Conservation (phyloP, 2,113 vertebrate species). For the Thymallus thymallus region DNA sequence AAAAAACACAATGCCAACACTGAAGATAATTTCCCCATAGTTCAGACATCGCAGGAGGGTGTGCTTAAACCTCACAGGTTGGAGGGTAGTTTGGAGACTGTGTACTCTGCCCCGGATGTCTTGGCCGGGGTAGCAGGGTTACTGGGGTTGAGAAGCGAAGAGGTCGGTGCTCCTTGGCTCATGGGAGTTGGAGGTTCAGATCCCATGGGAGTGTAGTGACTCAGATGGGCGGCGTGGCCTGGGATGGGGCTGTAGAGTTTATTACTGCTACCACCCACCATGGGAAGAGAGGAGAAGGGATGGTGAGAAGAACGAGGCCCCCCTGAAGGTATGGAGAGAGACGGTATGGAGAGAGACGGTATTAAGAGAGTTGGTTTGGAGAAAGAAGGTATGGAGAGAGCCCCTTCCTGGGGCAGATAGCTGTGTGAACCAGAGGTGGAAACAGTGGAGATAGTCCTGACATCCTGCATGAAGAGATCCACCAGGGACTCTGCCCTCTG, state of each 20-base stretch:
- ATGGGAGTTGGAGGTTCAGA: slow-evolving; percentile 74
- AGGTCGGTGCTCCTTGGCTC: slow-evolving; percentile 57
- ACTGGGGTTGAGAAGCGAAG: slow-evolving; percentile 28
- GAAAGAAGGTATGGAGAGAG: slow-evolving; percentile 71
- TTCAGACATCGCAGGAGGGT: slow-evolving; percentile 58
- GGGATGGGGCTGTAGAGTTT: slow-evolving; percentile 79
- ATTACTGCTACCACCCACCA: slow-evolving; percentile 51
- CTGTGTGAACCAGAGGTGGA: slow-evolving; percentile 72
- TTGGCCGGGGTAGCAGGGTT: slow-evolving; percentile 49
- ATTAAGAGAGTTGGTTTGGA: slow-evolving; percentile 23
- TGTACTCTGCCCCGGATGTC: slow-evolving; percentile 74
- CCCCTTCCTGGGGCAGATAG: slow-evolving; percentile 80
- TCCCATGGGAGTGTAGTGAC: slow-evolving; percentile 80
- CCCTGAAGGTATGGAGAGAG: slow-evolving; percentile 58
- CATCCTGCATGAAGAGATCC: slow-evolving; percentile 85
- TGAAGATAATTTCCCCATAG: slow-evolving; percentile 11
- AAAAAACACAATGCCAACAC: slow-evolving; percentile 33
- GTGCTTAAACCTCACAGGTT: slow-evolving; percentile 84
- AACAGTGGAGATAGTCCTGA: slow-evolving; percentile 87
- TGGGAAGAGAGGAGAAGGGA: slow-evolving; percentile 62
- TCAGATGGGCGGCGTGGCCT: slow-evolving; percentile 77
- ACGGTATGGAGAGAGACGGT: too few species aligned
- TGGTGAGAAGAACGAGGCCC: slow-evolving; percentile 64
- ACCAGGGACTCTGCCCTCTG: slow-evolving; percentile 65
- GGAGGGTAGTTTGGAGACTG: slow-evolving; percentile 88